phyloP scores from a whole-genome alignment of 2,113 vertebrate genomes.

The Microcebus murinus region DNA sequence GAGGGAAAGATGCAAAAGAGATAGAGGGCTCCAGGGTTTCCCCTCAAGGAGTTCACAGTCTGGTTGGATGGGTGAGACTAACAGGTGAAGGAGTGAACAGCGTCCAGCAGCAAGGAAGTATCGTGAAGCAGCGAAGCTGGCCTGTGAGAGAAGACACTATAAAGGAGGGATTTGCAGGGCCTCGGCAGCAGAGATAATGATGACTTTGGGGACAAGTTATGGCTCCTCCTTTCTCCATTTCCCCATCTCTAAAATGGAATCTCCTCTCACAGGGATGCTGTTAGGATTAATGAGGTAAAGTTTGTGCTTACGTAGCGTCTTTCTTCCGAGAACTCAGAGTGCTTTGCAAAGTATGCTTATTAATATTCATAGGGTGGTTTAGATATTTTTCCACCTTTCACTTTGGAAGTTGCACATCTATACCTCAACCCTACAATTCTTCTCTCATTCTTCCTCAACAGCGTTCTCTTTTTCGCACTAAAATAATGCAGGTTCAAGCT shows the following conservation, averaged over 20 bases:
- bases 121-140: too few relatives aligned
- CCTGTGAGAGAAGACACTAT: neutral
- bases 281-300: conserved; percentile 72
- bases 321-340: conserved; percentile 69
- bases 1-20: neutral
- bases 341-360: conserved; percentile 72
- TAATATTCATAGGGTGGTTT: conserved; percentile 72
- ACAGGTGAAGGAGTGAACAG: neutral
- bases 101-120: neutral
- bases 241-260: conserved; percentile 61
- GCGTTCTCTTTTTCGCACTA: conserved; percentile 21
- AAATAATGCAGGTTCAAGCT: conserved; percentile 53
- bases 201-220: neutral
- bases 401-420: conserved; percentile 58
- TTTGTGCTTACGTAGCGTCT: conserved; percentile 71
- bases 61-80: neutral
- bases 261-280: conserved; percentile 43
- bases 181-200: neutral
- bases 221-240: conserved; percentile 53
- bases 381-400: conserved; percentile 67
- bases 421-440: conserved; percentile 19
- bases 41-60: neutral
- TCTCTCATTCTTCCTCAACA: conserved; percentile 50
- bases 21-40: neutral
- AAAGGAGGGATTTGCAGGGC: neutral